Evolutionary conservation across 2,113 vertebrate species (phyloP).

Genomic region (Rhodinocichla rosea): DNA sequence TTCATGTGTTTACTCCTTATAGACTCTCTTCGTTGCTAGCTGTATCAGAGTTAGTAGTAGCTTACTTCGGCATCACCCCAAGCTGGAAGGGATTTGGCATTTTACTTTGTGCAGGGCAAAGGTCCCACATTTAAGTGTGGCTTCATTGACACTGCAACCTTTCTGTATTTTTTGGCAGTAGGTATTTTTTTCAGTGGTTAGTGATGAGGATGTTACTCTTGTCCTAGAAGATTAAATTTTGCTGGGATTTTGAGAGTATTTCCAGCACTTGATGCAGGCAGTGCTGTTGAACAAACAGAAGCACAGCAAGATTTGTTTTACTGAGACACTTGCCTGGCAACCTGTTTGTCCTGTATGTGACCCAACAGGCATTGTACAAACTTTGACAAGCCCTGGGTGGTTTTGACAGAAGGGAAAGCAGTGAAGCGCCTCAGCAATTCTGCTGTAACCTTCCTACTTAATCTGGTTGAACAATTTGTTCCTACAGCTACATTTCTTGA

Average conservation of each 20-base stretch:
- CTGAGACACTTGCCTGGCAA: neutral
- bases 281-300: neutral
- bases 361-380: neutral
- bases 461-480: neutral
- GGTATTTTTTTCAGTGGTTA: neutral
- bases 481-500: neutral
- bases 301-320: neutral
- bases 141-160: neutral
- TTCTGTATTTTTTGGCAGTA: neutral
- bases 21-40: neutral
- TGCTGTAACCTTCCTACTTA: neutral
- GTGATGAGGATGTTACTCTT: neutral
- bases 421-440: neutral
- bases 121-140: neutral
- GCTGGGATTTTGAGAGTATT: neutral
- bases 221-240: neutral
- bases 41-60: neutral
- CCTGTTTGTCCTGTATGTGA: neutral
- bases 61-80: neutral
- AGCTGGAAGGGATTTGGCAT: neutral
- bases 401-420: neutral
- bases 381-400: neutral
- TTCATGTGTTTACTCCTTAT: neutral
- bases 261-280: neutral
- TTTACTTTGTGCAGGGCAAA: neutral